These are phyloP conservation scores for Lasioglossum calceatum DNA, from an alignment of 2,888 invertebrate species.

Conservation along the genomic window DNA sequence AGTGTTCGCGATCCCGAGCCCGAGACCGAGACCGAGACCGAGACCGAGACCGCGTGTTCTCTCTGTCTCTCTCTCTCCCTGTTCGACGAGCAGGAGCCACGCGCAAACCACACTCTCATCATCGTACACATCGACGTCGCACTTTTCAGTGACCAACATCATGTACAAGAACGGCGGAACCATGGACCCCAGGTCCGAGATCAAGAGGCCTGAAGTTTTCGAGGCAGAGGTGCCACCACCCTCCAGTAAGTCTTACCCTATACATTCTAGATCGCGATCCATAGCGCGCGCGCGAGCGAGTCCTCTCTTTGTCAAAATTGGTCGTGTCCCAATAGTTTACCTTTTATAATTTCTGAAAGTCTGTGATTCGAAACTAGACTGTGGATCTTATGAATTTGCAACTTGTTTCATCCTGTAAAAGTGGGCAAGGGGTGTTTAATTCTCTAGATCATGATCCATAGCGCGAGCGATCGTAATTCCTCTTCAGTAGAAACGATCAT, in stretches of 20 bases:
- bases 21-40: not conserved
- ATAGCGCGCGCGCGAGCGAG: not conserved
- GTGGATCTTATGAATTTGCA: not conserved
- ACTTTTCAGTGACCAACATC: slow-evolving; percentile 12
- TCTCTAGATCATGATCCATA: too few relatives aligned
- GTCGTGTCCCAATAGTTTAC: not conserved
- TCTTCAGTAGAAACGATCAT: too few relatives aligned
- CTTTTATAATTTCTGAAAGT: not conserved
- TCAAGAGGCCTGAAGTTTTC: slow-evolving; percentile 71
- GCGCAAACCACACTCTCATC: not conserved
- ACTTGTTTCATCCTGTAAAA: too few relatives aligned
- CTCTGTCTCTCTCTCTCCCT: not conserved
- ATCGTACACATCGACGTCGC: not conserved
- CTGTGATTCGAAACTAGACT: not conserved
- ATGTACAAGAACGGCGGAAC: slow-evolving; percentile 76
- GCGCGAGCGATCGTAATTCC: too few relatives aligned
- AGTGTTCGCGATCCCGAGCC: not conserved
- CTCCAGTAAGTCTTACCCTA: slow-evolving; percentile 64
- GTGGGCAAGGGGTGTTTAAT: too few relatives aligned
- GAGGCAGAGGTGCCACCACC: slow-evolving; percentile 71
- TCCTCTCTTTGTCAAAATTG: not conserved
- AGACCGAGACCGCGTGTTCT: not conserved
- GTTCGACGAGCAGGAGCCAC: not conserved
- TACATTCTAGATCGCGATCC: not conserved
- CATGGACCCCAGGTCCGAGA: slow-evolving; percentile 68